Conservation (phyloP, 92 coral and sea anemone species). For the Phenganax marumi region DNA sequence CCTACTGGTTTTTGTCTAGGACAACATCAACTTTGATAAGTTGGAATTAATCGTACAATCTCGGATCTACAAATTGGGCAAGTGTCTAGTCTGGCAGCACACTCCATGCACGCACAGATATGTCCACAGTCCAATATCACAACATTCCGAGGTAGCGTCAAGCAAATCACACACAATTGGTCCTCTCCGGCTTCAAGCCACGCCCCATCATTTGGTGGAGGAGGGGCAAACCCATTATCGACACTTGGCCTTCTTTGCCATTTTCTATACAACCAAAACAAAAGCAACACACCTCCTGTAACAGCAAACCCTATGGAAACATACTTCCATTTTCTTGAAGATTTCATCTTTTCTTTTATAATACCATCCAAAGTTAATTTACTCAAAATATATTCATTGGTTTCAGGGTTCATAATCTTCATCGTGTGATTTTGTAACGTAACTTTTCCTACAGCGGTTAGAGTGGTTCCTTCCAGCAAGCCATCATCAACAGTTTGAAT, state of each 20-base stretch:
- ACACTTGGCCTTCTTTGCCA: conserved; percentile 60
- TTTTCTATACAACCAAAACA: conserved; percentile 65
- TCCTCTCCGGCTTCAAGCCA: conserved; percentile 27
- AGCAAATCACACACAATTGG: conserved; percentile 78
- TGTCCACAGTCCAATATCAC: conserved; percentile 97
- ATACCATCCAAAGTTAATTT: conserved; percentile 72
- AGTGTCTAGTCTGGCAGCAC: conserved; percentile 68
- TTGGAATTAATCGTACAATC: conserved; percentile 78
- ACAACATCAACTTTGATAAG: conserved; percentile 49
- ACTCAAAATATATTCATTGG: conserved; percentile 70
- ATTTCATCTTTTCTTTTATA: conserved; percentile 63
- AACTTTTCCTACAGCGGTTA: conserved; percentile 83
- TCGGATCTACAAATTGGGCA: conserved; percentile 85
- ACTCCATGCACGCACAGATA: conserved; percentile 76
- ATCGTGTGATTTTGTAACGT: conserved; percentile 65
- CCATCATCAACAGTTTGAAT: conserved; percentile 84
- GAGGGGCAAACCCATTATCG: conserved; percentile 22
- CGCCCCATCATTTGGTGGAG: conserved; percentile 49
- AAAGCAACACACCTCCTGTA: conserved; percentile 73
- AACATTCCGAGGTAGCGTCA: conserved; percentile 85
- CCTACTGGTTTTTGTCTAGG: too few relatives aligned
- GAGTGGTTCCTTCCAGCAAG: conserved; percentile 73
- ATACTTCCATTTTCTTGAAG: conserved; percentile 68
- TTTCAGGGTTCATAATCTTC: conserved; percentile 69
- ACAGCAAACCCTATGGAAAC: conserved; percentile 70